Evolutionary conservation across 1,140 invertebrate species (phyloP).

Genomic region (Heliconius hermathena): DNA sequence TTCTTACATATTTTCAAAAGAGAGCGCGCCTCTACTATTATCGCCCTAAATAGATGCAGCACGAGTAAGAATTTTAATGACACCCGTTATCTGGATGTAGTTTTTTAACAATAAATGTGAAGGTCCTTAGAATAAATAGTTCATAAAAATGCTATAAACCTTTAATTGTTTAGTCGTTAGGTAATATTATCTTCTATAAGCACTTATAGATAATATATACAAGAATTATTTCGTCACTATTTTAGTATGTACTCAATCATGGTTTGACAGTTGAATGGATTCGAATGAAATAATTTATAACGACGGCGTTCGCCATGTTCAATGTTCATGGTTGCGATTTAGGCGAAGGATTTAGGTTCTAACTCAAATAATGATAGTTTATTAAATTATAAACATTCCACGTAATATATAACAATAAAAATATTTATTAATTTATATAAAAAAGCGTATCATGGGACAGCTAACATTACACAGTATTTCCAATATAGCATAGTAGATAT

Average conservation of each 20-base stretch:
- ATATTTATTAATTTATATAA: no score
- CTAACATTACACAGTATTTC: no score
- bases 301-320: background rate
- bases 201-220: background rate
- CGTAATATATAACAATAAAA: no score
- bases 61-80: slow-evolving; percentile 68
- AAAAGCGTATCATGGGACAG: no score
- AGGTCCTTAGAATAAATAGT: slow-evolving; percentile 2
- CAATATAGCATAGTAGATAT: no score
- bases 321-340: background rate
- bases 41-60: slow-evolving; percentile 61
- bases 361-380: background rate
- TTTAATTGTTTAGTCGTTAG: background rate
- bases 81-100: slow-evolving; percentile 37
- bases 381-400: background rate
- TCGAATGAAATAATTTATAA: slow-evolving; percentile 10
- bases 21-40: slow-evolving; percentile 20
- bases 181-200: background rate
- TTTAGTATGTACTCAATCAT: slow-evolving; percentile 14
- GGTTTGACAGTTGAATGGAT: slow-evolving; percentile 6
- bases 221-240: slow-evolving; percentile 8
- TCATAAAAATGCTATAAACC: background rate
- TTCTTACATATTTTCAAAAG: slow-evolving; percentile 20
- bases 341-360: background rate
- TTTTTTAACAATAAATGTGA: slow-evolving; percentile 30